Evolutionary conservation across 2,888 invertebrate genomes (phyloP).

Genomic region (Osmoderma eremita): DNA sequence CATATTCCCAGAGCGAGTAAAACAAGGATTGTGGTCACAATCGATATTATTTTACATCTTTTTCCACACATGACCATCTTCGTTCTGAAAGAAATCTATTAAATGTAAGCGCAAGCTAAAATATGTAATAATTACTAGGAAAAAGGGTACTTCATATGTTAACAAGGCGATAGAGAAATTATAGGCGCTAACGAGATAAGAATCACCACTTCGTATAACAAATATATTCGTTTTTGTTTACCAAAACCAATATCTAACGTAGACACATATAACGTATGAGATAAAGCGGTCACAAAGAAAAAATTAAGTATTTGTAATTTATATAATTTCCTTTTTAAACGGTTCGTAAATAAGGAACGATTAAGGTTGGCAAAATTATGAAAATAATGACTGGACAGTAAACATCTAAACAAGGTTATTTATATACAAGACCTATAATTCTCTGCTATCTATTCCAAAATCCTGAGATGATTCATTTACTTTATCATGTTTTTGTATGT

Average conservation of each 20-base stretch:
- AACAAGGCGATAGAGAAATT: too few species aligned
- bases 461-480: too few species aligned
- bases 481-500: too few species aligned
- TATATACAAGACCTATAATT: neutral
- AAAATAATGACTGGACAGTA: neutral
- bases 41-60: constrained; percentile 41
- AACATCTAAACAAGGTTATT: neutral
- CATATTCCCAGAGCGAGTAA: constrained; percentile 52
- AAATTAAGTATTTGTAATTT: too few species aligned
- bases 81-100: constrained; percentile 6
- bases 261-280: too few species aligned
- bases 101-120: neutral
- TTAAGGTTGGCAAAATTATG: neutral
- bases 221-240: neutral
- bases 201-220: neutral
- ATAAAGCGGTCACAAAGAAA: too few species aligned
- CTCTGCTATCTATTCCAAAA: too few species aligned
- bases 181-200: neutral
- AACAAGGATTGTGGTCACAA: constrained; percentile 50
- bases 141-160: too few species aligned
- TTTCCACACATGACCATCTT: constrained; percentile 32
- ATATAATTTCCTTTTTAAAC: neutral
- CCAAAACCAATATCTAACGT: neutral
- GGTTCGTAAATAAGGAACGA: neutral
- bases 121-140: neutral